A percentile compares a stretch with the other conserved stretches of the same genome.
These are phyloP conservation scores for Paramuricea clavata DNA, from an alignment of 92 coral and sea anemone genomes.

Conservation along the genomic window DNA sequence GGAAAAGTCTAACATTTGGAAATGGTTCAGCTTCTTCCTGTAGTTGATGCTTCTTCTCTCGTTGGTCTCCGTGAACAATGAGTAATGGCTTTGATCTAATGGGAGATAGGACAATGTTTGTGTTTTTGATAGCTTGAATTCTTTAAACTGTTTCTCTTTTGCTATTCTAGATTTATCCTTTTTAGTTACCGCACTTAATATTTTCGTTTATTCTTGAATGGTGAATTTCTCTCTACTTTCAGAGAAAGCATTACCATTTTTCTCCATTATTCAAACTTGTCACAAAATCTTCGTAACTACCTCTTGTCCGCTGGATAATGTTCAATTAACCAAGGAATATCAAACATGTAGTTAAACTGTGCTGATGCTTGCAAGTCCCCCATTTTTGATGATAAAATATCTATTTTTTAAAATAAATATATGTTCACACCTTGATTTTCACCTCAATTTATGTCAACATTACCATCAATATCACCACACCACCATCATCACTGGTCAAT, in stretches of 20 bases:
- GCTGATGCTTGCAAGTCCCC: slow-evolving; percentile 95
- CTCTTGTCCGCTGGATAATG: slow-evolving; percentile 90
- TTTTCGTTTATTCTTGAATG: neutral
- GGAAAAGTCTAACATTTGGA: slow-evolving; percentile 84
- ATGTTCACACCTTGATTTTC: neutral
- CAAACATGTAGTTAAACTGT: slow-evolving; percentile 99
- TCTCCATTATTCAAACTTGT: neutral
- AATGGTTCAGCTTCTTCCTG: slow-evolving; percentile 80
- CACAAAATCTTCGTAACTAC: slow-evolving; percentile 29
- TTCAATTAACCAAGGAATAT: slow-evolving; percentile 86
- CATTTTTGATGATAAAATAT: slow-evolving; percentile 91
- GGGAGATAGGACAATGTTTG: neutral
- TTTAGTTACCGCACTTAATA: too few relatives aligned
- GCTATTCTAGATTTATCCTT: too few relatives aligned
- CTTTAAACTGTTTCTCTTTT: too few relatives aligned
- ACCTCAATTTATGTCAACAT: too few relatives aligned
- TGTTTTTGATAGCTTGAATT: too few relatives aligned
- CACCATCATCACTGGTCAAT: neutral
- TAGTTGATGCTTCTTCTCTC: slow-evolving; percentile 79
- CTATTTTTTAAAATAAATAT: slow-evolving; percentile 43
- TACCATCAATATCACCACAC: neutral
- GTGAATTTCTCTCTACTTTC: neutral
- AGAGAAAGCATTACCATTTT: neutral
- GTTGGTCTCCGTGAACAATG: slow-evolving; percentile 91
- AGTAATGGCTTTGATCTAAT: slow-evolving; percentile 89